Conservation (phyloP, 1,140 invertebrate genomes). For the Frieseomelitta varia region DNA sequence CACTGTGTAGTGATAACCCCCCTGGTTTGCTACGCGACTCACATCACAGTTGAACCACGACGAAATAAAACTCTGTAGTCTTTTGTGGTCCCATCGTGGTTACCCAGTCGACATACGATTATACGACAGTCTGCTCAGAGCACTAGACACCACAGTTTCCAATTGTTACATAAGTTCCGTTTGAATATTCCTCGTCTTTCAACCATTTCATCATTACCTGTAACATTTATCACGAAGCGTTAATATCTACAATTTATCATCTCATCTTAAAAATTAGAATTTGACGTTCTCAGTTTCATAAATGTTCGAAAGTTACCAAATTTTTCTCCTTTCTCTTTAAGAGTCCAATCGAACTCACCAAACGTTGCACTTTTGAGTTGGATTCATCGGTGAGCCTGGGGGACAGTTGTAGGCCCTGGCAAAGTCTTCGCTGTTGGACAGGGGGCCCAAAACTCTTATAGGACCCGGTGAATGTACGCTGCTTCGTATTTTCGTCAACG, state of each 20-base stretch:
- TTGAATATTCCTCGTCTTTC: too few relatives aligned
- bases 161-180: too few relatives aligned
- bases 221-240: neutral
- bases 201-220: constrained; percentile 17
- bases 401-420: constrained; percentile 91
- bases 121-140: neutral
- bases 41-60: constrained; percentile 12
- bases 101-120: neutral
- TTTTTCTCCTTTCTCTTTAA: too few relatives aligned
- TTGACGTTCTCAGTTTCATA: too few relatives aligned
- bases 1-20: neutral
- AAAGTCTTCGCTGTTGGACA: constrained; percentile 96
- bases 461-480: constrained; percentile 97
- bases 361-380: constrained; percentile 94
- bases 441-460: constrained; percentile 94
- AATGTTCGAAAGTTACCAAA: too few relatives aligned
- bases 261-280: too few relatives aligned
- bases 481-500: constrained; percentile 95
- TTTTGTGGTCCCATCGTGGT: constrained; percentile 7
- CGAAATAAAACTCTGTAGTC: constrained; percentile 13
- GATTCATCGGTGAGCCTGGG: constrained; percentile 93
- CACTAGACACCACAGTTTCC: neutral
- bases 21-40: neutral
- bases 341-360: constrained; percentile 86
- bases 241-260: too few relatives aligned